Conservation (phyloP, 35 echinoderm and acorn worm species). For the Diadema setosum region DNA sequence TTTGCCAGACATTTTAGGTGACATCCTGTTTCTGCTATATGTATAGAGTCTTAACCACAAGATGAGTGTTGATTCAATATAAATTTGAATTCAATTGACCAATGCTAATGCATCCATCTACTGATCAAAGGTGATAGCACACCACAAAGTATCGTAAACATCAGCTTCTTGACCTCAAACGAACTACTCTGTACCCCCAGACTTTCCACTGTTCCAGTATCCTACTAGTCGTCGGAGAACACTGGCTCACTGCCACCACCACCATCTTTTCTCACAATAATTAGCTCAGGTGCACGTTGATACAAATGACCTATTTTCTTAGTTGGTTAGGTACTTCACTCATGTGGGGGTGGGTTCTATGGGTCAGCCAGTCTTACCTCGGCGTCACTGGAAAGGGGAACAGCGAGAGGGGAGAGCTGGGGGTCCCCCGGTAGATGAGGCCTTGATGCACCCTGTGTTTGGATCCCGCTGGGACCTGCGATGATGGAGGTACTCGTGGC, state of each 20-base stretch:
- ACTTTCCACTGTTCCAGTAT: neutral
- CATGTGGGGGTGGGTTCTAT: neutral
- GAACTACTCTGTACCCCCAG: neutral
- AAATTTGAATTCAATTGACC: too few relatives aligned
- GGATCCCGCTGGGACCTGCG: constrained; percentile 95
- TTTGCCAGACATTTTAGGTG: too few relatives aligned
- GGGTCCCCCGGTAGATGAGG: constrained; percentile 61
- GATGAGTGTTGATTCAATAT: too few relatives aligned
- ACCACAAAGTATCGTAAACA: too few relatives aligned
- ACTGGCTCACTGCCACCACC: neutral
- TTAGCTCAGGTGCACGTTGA: neutral
- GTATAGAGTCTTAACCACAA: too few relatives aligned
- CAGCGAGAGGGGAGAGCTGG: constrained; percentile 70
- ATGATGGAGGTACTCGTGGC: constrained; percentile 84
- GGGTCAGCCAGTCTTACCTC: constrained; percentile 16
- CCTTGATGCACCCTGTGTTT: constrained; percentile 56
- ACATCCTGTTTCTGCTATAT: too few relatives aligned
- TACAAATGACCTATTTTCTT: neutral
- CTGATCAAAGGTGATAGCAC: too few relatives aligned
- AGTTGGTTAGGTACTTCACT: neutral
- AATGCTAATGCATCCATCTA: too few relatives aligned
- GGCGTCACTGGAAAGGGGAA: constrained; percentile 58
- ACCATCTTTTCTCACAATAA: neutral
- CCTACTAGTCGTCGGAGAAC: neutral
- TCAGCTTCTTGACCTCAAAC: too few relatives aligned